Evolutionary conservation across 2,888 invertebrate genomes (phyloP), one percentile per base, ranked within the genome.

Genomic region (Leptopterna dolabrata): DNA sequence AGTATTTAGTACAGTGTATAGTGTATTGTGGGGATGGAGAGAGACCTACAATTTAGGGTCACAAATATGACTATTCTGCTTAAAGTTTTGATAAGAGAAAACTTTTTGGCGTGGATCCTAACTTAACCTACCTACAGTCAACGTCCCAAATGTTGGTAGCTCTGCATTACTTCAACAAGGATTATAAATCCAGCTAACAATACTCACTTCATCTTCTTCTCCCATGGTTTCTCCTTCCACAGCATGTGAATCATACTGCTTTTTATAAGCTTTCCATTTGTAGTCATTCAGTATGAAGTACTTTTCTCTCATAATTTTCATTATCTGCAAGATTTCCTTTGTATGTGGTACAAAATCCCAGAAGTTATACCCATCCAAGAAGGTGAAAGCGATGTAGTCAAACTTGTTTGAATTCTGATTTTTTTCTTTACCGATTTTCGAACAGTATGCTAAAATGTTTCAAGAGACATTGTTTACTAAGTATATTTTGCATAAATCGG

Each of bases 301-400:
- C 9, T 3, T 63, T 9, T 24, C 27, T 70, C 36, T 9, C 27
- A 85, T 45, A n/a, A 1, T 13, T 14, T 85, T n/a, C 73, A 85
- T 27, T 1, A 29, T 29, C 27, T 71, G 43, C 45, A 27, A 14
- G 27, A 73, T 73, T 11, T 27, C 36, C 9, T 45, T 73, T 27
- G 73, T 27, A 16, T 85, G 27, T 47, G 6, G 73, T 13, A 47
- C 1, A 29, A 85, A 85, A 19, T 76, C 29, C 41, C 1, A 45
- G 45, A 85, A 85, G 2, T 85, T 73, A 45, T 71, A 47, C 11
- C 43, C 70, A 13, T 29, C 27, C 83, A 83, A 41, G 70, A 70
- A 83, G n/a, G 63, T 36, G 19, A 83, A 70, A 6, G 11, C 41
- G 3, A 83, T 83, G 9, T 63, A 30, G 70, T 83, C 83, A 3